phyloP scores from a whole-genome alignment of 2,113 vertebrate genomes.

The Dasyurus viverrinus region DNA sequence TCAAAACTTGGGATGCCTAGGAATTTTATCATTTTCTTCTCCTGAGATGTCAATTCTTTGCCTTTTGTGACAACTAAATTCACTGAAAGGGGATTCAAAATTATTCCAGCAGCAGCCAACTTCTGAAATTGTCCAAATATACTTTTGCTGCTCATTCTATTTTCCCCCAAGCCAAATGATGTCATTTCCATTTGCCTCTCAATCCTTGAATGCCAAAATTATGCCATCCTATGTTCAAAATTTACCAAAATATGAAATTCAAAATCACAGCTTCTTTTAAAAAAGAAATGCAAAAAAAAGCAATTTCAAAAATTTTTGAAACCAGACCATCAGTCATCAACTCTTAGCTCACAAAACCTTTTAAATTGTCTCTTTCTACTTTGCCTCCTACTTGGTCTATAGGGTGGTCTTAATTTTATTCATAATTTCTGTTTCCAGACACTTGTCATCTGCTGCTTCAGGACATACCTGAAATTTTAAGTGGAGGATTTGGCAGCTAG shows the following conservation, averaged over 20 bases:
- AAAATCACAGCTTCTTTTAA: constrained; percentile 71
- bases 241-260: constrained; percentile 81
- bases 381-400: constrained; percentile 22
- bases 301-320: constrained; percentile 69
- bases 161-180: constrained; percentile 78
- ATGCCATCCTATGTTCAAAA: constrained; percentile 79
- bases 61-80: constrained; percentile 72
- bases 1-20: not conserved
- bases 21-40: constrained; percentile 3
- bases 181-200: constrained; percentile 78
- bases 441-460: constrained; percentile 64
- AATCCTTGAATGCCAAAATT: constrained; percentile 71
- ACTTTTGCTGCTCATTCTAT: constrained; percentile 77
- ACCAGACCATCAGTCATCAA: constrained; percentile 77
- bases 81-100: constrained; percentile 52
- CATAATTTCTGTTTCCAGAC: constrained; percentile 60
- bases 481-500: constrained; percentile 46
- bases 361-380: not conserved
- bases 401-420: constrained; percentile 57
- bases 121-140: constrained; percentile 71
- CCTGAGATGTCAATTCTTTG: not conserved
- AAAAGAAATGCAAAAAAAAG: constrained; percentile 53
- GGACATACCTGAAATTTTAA: constrained; percentile 46
- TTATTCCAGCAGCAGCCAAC: constrained; percentile 65
- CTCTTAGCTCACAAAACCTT: constrained; percentile 43